phyloP scores from a whole-genome alignment of 23 tunicate genomes.

The Trididemnum nubilum region DNA sequence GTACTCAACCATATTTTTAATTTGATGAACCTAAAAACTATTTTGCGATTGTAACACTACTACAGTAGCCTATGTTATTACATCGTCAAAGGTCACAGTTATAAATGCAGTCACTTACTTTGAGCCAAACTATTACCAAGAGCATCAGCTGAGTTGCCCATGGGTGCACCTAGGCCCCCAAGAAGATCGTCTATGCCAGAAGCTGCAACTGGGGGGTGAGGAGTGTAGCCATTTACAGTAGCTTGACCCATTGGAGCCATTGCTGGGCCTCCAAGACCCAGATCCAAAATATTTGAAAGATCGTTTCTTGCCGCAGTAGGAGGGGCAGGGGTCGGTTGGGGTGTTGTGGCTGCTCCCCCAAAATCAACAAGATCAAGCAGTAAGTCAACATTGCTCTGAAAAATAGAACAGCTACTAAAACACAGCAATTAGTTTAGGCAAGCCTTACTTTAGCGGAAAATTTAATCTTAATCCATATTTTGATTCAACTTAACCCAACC shows the following conservation, averaged over 20 bases:
- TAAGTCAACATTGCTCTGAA: constrained; percentile 77
- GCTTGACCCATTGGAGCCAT: not conserved
- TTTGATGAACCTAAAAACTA: too few relatives aligned
- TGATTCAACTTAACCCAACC: too few relatives aligned
- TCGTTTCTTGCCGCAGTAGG: constrained; percentile 8
- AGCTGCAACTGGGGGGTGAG: not conserved
- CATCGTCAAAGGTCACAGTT: too few relatives aligned
- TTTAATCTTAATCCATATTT: too few relatives aligned
- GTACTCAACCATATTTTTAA: too few relatives aligned
- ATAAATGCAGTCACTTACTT: constrained; percentile 16
- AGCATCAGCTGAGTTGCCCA: not conserved
- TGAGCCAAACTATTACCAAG: constrained; percentile 14
- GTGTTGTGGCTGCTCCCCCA: constrained; percentile 20
- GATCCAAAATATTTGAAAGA: constrained; percentile 35
- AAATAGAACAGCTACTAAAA: too few relatives aligned
- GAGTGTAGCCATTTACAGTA: constrained; percentile 22
- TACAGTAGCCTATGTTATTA: too few relatives aligned
- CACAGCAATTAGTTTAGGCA: not conserved
- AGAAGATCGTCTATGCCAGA: not conserved
- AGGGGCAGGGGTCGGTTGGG: constrained; percentile 14
- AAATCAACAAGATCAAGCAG: constrained; percentile 81
- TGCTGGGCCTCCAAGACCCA: not conserved
- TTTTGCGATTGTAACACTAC: too few relatives aligned
- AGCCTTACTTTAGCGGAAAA: too few relatives aligned
- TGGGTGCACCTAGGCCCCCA: not conserved